Conservation (phyloP, 2,113 vertebrate species). For the Nothoprocta pentlandii region DNA sequence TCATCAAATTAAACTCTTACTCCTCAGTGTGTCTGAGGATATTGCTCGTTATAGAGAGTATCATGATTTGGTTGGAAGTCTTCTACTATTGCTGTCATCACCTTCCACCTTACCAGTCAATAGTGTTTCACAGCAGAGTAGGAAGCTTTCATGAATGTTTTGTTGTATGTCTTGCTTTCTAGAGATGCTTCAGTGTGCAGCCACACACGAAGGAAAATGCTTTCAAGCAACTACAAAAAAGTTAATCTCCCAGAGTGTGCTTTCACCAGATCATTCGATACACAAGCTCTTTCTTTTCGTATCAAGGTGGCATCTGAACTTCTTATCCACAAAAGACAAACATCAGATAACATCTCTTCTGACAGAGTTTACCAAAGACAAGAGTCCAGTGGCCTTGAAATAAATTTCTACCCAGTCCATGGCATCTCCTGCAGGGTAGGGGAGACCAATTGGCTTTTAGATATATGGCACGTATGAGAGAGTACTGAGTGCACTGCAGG, state of each 20-base stretch:
- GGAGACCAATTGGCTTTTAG: neutral
- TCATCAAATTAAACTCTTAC: neutral
- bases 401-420: neutral
- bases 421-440: neutral
- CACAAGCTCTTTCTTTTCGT: neutral
- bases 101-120: neutral
- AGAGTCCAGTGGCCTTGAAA: neutral
- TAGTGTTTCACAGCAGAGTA: neutral
- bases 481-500: neutral
- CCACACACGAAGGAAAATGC: neutral
- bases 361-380: neutral
- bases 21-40: neutral
- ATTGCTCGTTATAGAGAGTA: neutral
- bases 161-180: neutral
- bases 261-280: neutral
- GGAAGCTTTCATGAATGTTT: neutral
- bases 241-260: neutral
- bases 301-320: neutral
- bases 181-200: neutral
- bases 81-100: neutral
- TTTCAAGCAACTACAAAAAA: neutral
- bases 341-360: neutral
- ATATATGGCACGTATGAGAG: neutral
- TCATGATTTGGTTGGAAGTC: neutral
- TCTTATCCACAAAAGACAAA: neutral